phyloP scores from a whole-genome alignment of 2,113 vertebrate species.

The Zeus faber region DNA sequence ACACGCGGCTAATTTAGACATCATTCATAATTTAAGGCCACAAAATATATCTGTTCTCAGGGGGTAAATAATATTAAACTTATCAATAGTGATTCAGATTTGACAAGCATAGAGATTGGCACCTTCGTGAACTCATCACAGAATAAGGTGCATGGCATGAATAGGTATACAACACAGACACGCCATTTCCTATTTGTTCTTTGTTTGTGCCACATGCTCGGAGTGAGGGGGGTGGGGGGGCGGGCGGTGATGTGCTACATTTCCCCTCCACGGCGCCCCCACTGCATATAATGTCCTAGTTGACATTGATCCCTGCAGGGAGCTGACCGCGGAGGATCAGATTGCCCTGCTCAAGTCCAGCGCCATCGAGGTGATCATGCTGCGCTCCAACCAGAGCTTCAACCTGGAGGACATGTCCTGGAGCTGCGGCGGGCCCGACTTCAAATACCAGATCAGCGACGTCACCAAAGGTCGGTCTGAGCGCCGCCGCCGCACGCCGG shows the following conservation, averaged over 20 bases:
- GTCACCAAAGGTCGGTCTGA: conserved; percentile 84
- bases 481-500: conserved; percentile 7
- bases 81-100: no score
- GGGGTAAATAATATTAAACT: no score
- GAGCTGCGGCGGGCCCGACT: conserved; percentile 88
- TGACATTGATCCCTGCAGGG: conserved; percentile 61
- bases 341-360: conserved; percentile 96
- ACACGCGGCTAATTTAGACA: no score
- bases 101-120: no score
- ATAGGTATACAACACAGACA: no score
- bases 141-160: no score
- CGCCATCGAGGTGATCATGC: conserved; percentile 97
- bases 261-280: no score
- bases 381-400: conserved; percentile 96
- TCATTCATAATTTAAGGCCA: no score
- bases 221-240: background rate
- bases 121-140: no score
- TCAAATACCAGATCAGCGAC: conserved; percentile 89
- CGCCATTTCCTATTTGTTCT: no score
- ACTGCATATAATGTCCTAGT: background rate
- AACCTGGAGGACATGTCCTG: conserved; percentile 93
- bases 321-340: conserved; percentile 91
- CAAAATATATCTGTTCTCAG: no score
- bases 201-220: background rate
- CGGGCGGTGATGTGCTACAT: background rate